A percentile compares a stretch with the other conserved stretches of the same genome.
Evolutionary conservation across 2,888 invertebrate species (phyloP).

Genomic region (Pachymerium ferrugineum): DNA sequence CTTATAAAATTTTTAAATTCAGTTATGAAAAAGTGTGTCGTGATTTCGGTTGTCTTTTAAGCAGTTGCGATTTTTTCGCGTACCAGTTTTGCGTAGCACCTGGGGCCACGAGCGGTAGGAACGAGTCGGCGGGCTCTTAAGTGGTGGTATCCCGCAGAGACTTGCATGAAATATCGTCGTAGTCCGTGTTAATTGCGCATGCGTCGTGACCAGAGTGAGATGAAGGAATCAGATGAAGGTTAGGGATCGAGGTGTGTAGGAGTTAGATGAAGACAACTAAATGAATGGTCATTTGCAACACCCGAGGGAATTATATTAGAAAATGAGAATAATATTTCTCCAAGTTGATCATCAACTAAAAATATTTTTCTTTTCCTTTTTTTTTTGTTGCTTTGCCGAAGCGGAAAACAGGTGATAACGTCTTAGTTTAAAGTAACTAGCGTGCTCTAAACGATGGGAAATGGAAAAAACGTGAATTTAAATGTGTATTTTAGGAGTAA

Average conservation of each 20-base stretch:
- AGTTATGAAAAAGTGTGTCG: too few relatives aligned
- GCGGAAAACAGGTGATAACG: too few relatives aligned
- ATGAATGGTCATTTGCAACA: conserved; percentile 1
- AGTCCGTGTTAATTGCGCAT: conserved; percentile 1
- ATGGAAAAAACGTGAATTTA: too few relatives aligned
- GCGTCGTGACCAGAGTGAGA: conserved; percentile 5
- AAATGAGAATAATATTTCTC: too few relatives aligned
- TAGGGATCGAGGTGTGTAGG: conserved; percentile 14
- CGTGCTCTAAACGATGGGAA: too few relatives aligned
- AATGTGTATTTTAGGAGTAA: too few relatives aligned
- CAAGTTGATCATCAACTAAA: too few relatives aligned
- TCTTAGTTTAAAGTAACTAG: too few relatives aligned
- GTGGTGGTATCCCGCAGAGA: conserved; percentile 7
- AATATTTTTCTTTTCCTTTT: too few relatives aligned
- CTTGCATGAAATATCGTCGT: conserved; percentile 9
- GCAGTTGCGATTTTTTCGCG: not conserved
- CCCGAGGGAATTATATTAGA: not conserved
- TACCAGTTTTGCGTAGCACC: not conserved
- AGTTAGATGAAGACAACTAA: conserved; percentile 10
- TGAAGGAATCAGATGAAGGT: not conserved
- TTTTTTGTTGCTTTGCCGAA: too few relatives aligned
- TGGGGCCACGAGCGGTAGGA: not conserved
- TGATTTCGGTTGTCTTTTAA: not conserved
- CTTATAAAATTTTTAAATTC: too few relatives aligned
- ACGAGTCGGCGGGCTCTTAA: conserved; percentile 12